Conservation (phyloP, 2,888 invertebrate genomes). For the Nomada fucata region DNA sequence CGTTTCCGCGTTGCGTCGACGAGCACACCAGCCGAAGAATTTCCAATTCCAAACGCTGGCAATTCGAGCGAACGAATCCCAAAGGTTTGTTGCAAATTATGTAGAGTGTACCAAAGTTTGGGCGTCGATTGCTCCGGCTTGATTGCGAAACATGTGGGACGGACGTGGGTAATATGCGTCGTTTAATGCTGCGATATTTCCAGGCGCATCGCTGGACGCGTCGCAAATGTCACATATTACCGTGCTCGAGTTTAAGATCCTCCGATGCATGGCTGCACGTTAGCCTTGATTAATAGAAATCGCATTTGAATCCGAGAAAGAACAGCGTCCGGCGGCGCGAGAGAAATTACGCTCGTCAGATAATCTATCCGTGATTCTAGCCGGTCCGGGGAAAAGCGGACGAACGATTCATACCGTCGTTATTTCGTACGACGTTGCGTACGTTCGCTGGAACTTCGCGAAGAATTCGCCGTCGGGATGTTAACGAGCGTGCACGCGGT, state of each 20-base stretch:
- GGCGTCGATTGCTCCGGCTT: background rate
- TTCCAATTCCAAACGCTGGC: background rate
- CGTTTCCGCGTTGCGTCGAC: constrained; percentile 5
- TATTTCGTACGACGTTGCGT: constrained; percentile 26
- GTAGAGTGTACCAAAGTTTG: background rate
- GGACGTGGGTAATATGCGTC: too few relatives aligned
- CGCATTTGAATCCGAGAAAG: constrained; percentile 5
- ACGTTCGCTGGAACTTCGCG: constrained; percentile 8
- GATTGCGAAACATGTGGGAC: background rate
- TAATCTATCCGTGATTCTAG: constrained; percentile 8
- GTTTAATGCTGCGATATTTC: too few relatives aligned
- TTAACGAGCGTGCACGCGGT: constrained; percentile 10
- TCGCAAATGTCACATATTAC: background rate
- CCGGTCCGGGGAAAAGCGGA: constrained; percentile 12
- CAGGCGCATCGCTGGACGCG: too few relatives aligned
- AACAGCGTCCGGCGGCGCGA: background rate
- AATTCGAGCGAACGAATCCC: too few relatives aligned
- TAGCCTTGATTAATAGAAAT: background rate
- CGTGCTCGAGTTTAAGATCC: background rate
- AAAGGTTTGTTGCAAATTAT: too few relatives aligned
- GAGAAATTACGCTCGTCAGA: background rate
- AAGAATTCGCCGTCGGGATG: constrained; percentile 25
- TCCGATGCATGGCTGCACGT: too few relatives aligned
- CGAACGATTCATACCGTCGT: background rate
- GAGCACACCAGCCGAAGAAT: background rate